Conservation (phyloP, 2,113 vertebrate species). For the Macquaria ambigua region DNA sequence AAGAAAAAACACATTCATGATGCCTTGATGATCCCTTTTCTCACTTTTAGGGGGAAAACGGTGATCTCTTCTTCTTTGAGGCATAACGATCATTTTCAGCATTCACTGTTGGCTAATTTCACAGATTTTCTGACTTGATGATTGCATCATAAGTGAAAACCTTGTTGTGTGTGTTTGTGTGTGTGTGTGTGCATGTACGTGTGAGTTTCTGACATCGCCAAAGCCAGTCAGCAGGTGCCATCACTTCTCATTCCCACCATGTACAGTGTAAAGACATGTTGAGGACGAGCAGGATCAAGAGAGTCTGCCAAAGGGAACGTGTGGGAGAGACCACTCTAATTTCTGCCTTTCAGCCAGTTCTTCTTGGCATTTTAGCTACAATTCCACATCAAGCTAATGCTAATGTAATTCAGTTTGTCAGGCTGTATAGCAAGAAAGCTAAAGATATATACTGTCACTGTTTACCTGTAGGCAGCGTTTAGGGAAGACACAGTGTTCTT, state of each 20-base stretch:
- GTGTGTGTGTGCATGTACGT: constrained; percentile 36
- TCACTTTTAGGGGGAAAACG: constrained; percentile 9
- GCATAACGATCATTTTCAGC: constrained; percentile 43
- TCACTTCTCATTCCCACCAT: constrained; percentile 78
- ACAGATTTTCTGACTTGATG: constrained; percentile 70
- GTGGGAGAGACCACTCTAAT: constrained; percentile 72
- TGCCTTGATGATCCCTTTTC: not conserved
- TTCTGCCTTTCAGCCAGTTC: constrained; percentile 69
- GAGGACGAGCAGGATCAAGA: constrained; percentile 67
- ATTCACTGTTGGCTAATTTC: constrained; percentile 59
- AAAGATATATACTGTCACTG: constrained; percentile 40
- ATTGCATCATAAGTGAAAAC: constrained; percentile 76
- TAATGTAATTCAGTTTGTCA: constrained; percentile 72
- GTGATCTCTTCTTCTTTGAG: constrained; percentile 31
- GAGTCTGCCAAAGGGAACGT: constrained; percentile 65
- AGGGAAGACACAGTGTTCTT: constrained; percentile 33
- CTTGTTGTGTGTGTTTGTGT: constrained; percentile 43
- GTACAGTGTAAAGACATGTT: constrained; percentile 70
- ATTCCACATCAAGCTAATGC: constrained; percentile 61
- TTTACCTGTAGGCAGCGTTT: constrained; percentile 52
- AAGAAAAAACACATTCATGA: not conserved
- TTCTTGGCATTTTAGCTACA: constrained; percentile 59
- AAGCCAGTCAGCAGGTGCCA: constrained; percentile 79
- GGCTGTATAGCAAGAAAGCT: constrained; percentile 51
- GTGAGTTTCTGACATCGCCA: constrained; percentile 70